Conservation (phyloP, 2,888 invertebrate species). For the Xylophagus ater region DNA sequence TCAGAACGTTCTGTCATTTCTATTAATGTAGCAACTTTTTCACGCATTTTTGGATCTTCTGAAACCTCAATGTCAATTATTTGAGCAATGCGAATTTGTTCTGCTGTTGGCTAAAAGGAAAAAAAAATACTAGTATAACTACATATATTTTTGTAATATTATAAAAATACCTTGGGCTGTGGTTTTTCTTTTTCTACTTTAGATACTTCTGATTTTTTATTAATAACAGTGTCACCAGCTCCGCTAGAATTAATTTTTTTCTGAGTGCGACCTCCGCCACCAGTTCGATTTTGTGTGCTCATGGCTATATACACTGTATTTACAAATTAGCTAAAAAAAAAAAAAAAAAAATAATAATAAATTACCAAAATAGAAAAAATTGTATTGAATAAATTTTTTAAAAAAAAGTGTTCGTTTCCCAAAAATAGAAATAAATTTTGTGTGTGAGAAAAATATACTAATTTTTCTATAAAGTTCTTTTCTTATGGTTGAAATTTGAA, state of each 20-base stretch:
- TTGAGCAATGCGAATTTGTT: conserved; percentile 75
- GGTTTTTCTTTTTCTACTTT: conserved; percentile 48
- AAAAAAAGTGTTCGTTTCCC: neutral
- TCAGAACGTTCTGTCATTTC: conserved; percentile 83
- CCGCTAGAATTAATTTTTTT: conserved; percentile 35
- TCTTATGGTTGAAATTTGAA: too few species aligned
- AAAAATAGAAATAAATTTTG: too few species aligned
- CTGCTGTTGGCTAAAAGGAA: conserved; percentile 57
- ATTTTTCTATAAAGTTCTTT: too few species aligned
- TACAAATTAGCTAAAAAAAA: conserved; percentile 35
- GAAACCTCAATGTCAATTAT: conserved; percentile 59
- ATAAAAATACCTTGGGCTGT: conserved; percentile 40
- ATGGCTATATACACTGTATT: conserved; percentile 33
- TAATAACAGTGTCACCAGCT: conserved; percentile 33
- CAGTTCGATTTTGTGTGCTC: conserved; percentile 41
- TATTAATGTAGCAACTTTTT: conserved; percentile 70
- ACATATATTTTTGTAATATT: neutral
- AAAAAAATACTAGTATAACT: conserved; percentile 5
- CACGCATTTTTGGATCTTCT: conserved; percentile 50
- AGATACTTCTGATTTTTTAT: conserved; percentile 47
- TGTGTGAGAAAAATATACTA: too few species aligned
- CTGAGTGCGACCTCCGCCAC: conserved; percentile 37
- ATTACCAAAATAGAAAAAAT: neutral
- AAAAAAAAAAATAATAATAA: conserved; percentile 3
- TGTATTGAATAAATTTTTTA: neutral